Evolutionary conservation across 2,797 vertebrate species (phyloP), one percentile per base, ranked within the genome.

Genomic region (Ctenochaetus hawaiiensis): DNA sequence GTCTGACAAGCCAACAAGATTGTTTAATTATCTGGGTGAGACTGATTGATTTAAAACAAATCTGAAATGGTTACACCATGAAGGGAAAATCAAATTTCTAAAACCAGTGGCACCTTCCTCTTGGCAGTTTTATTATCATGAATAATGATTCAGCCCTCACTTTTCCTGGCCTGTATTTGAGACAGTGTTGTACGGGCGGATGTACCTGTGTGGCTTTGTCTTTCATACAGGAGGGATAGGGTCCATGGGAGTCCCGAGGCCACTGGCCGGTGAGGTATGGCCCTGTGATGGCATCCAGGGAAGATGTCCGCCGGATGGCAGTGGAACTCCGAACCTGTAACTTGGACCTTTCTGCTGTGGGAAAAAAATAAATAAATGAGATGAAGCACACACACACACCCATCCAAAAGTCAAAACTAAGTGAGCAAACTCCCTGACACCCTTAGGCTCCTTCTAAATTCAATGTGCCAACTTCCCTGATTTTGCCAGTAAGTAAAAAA

Each of bases 141-240:
- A 66, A 22, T 12, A 23, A 69, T 16, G 9, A 67, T 7, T 34
- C 37, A 14, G 0, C 22, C 26, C 17, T 56, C 5, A 16, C 20
- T 2, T 12, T 2, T 20, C 44, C 41, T 30, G 1, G 23, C 18
- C 7, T 12, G 11, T 2, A 77, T 51, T 22, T 23, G 34, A 52
- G 5, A 63, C n/a, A 20, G 41, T 2, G 22, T 59, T 52, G 14
- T 48, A 20, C 8, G 12, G 45, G 1, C 48, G 49, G 69, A 5
- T 72, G 85, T 96, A 99, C 98, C 97, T 99, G 98, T 75, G 98
- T 99, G 86, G 97, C 95, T 96, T 99, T 98, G 94, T 99, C 98
- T 93, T 96, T 99, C 98, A 98, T 98, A 86, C 96, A 98, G 78
- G 96, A 97, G 70, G 96, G 95, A 92, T 97, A 97, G 71, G 96